Conservation (phyloP, 2,888 invertebrate species). For the Scaptomyza reducta region DNA sequence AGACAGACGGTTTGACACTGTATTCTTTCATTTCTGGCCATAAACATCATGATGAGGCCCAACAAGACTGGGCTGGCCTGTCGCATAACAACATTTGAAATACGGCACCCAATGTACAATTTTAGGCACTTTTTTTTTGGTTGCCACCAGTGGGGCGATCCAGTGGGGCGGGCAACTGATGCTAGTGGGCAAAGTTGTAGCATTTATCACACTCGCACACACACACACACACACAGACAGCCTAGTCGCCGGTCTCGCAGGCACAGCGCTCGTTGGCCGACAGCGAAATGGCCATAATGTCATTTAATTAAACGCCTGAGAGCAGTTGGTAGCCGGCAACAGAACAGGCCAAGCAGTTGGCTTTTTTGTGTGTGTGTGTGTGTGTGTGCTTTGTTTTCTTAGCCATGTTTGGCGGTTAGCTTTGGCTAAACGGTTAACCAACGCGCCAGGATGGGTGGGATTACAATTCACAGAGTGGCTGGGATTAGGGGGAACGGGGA, state of each 20-base stretch:
- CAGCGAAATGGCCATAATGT: conserved; percentile 74
- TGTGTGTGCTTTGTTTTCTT: conserved; percentile 14
- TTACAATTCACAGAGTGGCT: conserved; percentile 42
- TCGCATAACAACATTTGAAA: conserved; percentile 66
- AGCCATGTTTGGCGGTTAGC: conserved; percentile 55
- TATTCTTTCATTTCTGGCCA: conserved; percentile 18
- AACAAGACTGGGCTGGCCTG: conserved; percentile 15
- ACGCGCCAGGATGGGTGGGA: conserved; percentile 24
- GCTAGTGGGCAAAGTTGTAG: conserved; percentile 46
- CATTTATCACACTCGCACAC: conserved; percentile 50
- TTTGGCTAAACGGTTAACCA: conserved; percentile 77
- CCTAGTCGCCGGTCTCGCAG: conserved; percentile 45
- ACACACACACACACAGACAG: conserved; percentile 30
- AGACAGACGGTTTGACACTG: conserved; percentile 37
- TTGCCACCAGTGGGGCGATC: not conserved
- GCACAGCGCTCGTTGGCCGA: conserved; percentile 35
- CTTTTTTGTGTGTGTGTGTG: not conserved
- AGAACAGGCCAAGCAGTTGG: conserved; percentile 12
- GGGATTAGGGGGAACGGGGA: not conserved
- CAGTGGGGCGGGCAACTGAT: not conserved
- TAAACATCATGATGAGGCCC: conserved; percentile 46
- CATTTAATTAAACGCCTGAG: conserved; percentile 80
- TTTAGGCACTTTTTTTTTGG: conserved; percentile 36
- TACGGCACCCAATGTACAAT: conserved; percentile 70
- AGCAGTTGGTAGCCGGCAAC: conserved; percentile 64